Evolutionary conservation across 2,797 vertebrate genomes (phyloP), one percentile per base, ranked within the genome.

Genomic region (Helostoma temminkii): DNA sequence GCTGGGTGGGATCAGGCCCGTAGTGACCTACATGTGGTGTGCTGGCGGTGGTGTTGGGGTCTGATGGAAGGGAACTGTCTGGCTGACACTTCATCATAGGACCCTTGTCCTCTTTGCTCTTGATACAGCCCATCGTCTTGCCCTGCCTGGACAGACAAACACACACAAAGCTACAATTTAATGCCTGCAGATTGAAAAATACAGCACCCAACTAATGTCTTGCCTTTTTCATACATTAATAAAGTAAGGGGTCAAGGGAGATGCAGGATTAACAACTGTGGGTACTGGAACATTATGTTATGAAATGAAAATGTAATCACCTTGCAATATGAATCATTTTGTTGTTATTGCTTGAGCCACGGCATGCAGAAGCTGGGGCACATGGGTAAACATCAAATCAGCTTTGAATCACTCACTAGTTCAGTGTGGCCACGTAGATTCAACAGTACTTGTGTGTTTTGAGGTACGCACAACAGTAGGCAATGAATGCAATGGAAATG

Each of bases 71-170:
- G 67, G 93, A 75, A 57, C 89, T 96, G 61, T 97, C 96, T 9
- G 93, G 88, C 83, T 94, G 93, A 53, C 96, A 96, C 84, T 98
- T 97, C 92, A 96, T 94, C 2, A 92, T 39, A 30, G 95, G 93
- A 84, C 94, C 94, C 94, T 98, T 98, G 89, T 96, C 94, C 90
- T 96, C 95, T 90, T 98, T 98, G 91, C 97, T 98, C 94, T 97
- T 96, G 79, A 98, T 93, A 87, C 97, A 98, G 89, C 97, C 97
- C 97, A 98, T 98, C 59, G 89, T 92, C 81, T 89, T 84, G 86
- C 79, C 93, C 85, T 78, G 71, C 70, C 58, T 93, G 76, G 39
- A 86, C 56, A 80, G 63, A 84, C 41, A 71, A 25, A 58, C n/a
- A n/a, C n/a, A 64, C 62, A 50, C 59, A 63, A 30, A 64, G 10